phyloP scores from a whole-genome alignment of 2,888 invertebrate species.

The Rhagium mordax region DNA sequence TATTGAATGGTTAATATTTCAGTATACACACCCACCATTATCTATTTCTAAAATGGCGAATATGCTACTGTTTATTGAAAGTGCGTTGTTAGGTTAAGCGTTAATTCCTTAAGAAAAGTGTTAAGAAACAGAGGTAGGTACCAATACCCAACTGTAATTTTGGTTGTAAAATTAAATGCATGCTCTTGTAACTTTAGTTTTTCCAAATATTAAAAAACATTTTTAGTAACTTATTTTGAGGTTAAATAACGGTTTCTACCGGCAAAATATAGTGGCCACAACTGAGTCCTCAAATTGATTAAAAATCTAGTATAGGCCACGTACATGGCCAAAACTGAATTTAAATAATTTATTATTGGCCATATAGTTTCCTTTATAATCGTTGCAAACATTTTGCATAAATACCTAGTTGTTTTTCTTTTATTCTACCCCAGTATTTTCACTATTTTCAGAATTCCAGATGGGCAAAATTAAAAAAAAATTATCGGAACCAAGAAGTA shows the following conservation, averaged over 20 bases:
- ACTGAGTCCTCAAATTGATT: neutral
- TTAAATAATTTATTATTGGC: neutral
- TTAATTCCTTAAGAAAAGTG: neutral
- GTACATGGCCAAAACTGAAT: constrained; percentile 5
- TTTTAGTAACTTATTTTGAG: too few relatives aligned
- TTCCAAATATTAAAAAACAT: too few relatives aligned
- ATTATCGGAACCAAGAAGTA: neutral
- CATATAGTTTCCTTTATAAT: too few relatives aligned
- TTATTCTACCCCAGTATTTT: too few relatives aligned
- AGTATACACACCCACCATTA: neutral
- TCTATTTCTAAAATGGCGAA: neutral
- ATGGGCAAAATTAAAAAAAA: neutral
- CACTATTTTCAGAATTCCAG: neutral
- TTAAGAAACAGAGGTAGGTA: constrained; percentile 14
- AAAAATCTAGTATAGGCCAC: neutral
- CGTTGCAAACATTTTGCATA: too few relatives aligned
- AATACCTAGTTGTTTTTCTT: neutral
- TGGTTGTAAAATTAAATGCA: neutral
- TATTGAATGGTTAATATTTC: neutral
- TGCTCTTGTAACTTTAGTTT: too few relatives aligned
- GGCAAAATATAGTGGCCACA: too few relatives aligned
- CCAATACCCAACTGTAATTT: neutral
- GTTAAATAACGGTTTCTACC: too few relatives aligned
- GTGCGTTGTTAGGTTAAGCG: neutral
- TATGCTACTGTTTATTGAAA: neutral